Conservation (phyloP, 2,113 vertebrate genomes). For the Cynocephalus volans region DNA sequence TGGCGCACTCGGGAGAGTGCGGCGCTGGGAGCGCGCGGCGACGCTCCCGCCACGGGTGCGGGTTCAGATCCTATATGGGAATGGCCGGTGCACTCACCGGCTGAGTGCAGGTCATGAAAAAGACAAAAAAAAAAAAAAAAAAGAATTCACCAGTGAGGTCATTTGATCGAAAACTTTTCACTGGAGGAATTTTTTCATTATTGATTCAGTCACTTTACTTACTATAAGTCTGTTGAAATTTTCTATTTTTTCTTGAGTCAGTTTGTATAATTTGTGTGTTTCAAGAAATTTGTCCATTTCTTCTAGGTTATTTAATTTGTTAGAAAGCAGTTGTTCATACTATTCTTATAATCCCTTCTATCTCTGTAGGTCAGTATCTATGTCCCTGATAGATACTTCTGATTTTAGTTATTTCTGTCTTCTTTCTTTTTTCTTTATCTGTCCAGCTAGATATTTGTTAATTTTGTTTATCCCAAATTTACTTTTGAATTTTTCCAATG, state of each 20-base stretch:
- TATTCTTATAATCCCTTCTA: neutral
- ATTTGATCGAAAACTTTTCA: neutral
- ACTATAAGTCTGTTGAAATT: neutral
- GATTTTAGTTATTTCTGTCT: neutral
- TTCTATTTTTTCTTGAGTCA: neutral
- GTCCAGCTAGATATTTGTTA: neutral
- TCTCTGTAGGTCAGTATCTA: neutral
- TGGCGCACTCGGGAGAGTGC: no score
- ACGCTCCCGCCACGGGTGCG: no score
- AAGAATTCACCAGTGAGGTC: neutral
- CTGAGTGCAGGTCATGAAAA: no score
- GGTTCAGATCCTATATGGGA: no score
- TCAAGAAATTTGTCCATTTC: neutral
- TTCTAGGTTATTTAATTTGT: neutral
- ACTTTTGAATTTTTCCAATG: neutral
- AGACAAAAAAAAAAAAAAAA: no score
- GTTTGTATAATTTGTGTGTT: neutral
- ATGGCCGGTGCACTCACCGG: no score
- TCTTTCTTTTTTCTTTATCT: neutral
- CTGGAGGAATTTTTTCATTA: neutral
- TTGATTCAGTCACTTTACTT: neutral
- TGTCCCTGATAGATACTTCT: neutral
- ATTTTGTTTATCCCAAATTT: neutral
- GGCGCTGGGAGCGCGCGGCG: no score
- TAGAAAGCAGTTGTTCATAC: neutral